These are phyloP conservation scores for Notothenia rossii DNA, from an alignment of 2,113 vertebrate genomes.

Conservation along the genomic window DNA sequence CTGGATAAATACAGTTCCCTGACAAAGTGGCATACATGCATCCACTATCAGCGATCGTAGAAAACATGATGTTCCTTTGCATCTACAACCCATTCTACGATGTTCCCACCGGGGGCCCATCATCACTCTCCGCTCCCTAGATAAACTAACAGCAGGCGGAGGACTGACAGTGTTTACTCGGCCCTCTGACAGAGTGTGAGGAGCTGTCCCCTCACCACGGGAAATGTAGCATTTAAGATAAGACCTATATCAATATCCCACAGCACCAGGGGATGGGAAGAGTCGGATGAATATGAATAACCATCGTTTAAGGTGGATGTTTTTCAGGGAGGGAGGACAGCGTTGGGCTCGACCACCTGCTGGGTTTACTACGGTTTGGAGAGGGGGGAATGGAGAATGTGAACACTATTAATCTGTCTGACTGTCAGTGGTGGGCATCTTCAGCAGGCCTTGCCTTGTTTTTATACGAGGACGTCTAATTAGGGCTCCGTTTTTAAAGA, in stretches of 20 bases:
- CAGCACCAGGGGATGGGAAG: slow-evolving; percentile 37
- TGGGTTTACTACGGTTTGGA: slow-evolving; percentile 17
- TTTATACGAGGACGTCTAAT: background rate
- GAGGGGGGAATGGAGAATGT: slow-evolving; percentile 31
- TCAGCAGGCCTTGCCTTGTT: slow-evolving; percentile 15
- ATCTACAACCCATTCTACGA: background rate
- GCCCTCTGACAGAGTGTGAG: slow-evolving; percentile 82
- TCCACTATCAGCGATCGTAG: slow-evolving; percentile 14
- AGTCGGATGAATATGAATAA: slow-evolving; percentile 60
- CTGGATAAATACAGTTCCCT: background rate
- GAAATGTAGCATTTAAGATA: slow-evolving; percentile 81
- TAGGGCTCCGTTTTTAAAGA: background rate
- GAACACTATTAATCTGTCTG: slow-evolving; percentile 67
- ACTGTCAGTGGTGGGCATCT: slow-evolving; percentile 36
- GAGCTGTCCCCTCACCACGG: slow-evolving; percentile 58
- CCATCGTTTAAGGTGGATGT: slow-evolving; percentile 55
- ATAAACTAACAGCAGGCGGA: slow-evolving; percentile 90
- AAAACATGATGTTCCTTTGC: slow-evolving; percentile 25
- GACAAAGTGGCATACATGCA: slow-evolving; percentile 1
- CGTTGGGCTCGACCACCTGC: slow-evolving; percentile 58
- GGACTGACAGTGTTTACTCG: slow-evolving; percentile 84
- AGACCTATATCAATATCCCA: slow-evolving; percentile 75
- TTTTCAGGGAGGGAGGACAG: slow-evolving; percentile 59
- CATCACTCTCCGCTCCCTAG: slow-evolving; percentile 89
- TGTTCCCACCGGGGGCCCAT: slow-evolving; percentile 56